phyloP scores from a whole-genome alignment of 1,140 invertebrate genomes.

The Arion vulgaris region DNA sequence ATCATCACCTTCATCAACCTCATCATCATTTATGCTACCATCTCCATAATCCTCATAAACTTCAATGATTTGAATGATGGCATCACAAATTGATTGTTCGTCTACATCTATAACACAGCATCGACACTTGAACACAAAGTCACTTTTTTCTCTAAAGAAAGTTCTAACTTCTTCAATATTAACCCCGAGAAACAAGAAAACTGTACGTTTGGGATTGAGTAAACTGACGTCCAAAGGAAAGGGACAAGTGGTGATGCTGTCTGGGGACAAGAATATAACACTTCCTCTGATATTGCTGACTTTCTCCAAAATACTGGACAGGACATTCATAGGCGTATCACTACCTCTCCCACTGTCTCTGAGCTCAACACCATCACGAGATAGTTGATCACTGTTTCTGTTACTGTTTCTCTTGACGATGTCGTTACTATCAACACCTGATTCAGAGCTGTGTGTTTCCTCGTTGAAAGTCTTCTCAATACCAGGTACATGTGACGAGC shows the following conservation, averaged over 20 bases:
- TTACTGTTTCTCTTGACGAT: neutral
- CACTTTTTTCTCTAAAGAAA: slow-evolving; percentile 3
- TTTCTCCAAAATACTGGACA: neutral
- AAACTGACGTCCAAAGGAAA: neutral
- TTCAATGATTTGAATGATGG: slow-evolving; percentile 10
- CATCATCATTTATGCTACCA: neutral
- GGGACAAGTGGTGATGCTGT: neutral
- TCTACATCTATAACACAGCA: neutral
- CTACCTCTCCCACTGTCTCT: slow-evolving; percentile 10
- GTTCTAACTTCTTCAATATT: slow-evolving; percentile 2
- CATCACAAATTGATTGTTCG: neutral
- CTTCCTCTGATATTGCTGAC: neutral
- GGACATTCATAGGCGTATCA: neutral
- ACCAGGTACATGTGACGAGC: neutral
- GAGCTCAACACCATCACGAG: neutral
- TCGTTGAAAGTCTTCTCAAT: neutral
- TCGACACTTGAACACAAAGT: neutral
- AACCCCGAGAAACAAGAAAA: slow-evolving; percentile 16
- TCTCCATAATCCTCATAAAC: neutral
- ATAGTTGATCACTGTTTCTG: neutral
- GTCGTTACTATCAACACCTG: neutral
- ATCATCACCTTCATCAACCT: slow-evolving; percentile 13
- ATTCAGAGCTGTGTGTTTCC: neutral
- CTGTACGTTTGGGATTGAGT: neutral
- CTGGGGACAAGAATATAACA: slow-evolving; percentile 6